Conservation (phyloP, 2,113 vertebrate species). For the Pogonocichla stellata region DNA sequence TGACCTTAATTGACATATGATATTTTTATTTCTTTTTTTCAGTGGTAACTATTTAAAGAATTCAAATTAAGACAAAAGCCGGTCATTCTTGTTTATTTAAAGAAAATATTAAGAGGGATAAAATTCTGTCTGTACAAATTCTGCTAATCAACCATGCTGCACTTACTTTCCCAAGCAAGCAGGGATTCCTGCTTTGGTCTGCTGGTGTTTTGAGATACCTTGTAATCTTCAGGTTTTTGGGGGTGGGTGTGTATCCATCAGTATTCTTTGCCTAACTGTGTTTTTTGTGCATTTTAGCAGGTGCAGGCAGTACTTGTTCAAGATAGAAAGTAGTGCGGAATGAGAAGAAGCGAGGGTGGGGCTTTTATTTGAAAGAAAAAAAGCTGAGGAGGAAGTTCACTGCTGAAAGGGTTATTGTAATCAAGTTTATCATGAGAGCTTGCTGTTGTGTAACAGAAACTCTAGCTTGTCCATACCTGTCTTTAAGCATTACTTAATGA, state of each 20-base stretch:
- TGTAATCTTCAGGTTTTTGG: neutral
- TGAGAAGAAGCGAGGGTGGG: constrained; percentile 70
- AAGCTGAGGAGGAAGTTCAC: constrained; percentile 75
- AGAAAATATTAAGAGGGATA: neutral
- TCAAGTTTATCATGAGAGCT: constrained; percentile 74
- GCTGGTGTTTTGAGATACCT: neutral
- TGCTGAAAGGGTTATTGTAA: constrained; percentile 77
- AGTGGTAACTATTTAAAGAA: neutral
- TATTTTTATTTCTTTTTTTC: neutral
- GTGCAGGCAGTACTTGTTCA: constrained; percentile 36
- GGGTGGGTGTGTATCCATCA: neutral
- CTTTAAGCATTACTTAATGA: constrained; percentile 75
- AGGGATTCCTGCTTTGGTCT: neutral
- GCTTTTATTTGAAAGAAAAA: constrained; percentile 64
- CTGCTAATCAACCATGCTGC: neutral
- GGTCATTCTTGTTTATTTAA: neutral
- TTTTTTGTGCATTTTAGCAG: constrained; percentile 37
- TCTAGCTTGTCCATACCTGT: constrained; percentile 80
- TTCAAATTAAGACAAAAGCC: neutral
- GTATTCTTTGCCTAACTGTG: neutral
- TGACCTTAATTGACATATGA: neutral
- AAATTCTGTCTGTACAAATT: neutral
- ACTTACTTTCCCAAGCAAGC: neutral
- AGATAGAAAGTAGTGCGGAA: constrained; percentile 42
- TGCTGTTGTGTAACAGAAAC: constrained; percentile 85